phyloP scores from a whole-genome alignment of 2,797 vertebrate genomes.

The Leucoraja ocellata region DNA sequence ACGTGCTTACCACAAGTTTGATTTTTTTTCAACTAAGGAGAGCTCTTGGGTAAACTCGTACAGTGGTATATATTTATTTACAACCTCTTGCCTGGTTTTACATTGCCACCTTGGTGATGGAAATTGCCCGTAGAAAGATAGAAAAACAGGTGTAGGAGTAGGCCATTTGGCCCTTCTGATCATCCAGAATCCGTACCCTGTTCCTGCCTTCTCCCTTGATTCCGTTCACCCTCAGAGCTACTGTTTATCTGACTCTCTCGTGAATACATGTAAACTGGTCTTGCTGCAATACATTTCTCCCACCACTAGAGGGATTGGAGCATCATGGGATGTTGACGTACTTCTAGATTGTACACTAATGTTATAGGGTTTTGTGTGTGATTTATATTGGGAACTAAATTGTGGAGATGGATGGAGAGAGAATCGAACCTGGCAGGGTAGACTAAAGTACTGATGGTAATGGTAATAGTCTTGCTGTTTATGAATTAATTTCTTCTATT shows the following conservation, averaged over 20 bases:
- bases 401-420: background rate
- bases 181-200: too few species aligned
- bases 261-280: background rate
- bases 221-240: too few species aligned
- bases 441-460: background rate
- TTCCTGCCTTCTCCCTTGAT: too few species aligned
- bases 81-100: background rate
- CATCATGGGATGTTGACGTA: background rate
- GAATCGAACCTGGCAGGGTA: background rate
- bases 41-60: too few species aligned
- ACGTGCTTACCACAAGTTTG: too few species aligned
- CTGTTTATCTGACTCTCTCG: too few species aligned
- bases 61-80: background rate
- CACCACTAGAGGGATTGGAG: background rate
- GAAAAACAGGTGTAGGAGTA: too few species aligned
- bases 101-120: background rate
- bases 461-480: background rate
- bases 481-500: background rate
- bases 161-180: too few species aligned
- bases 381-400: background rate
- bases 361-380: background rate
- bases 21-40: too few species aligned
- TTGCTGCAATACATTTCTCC: too few species aligned
- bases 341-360: background rate
- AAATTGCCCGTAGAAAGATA: background rate